Evolutionary conservation across 2,113 vertebrate species (phyloP), one percentile per base, ranked within the genome.

Genomic region (Sturnus vulgaris): DNA sequence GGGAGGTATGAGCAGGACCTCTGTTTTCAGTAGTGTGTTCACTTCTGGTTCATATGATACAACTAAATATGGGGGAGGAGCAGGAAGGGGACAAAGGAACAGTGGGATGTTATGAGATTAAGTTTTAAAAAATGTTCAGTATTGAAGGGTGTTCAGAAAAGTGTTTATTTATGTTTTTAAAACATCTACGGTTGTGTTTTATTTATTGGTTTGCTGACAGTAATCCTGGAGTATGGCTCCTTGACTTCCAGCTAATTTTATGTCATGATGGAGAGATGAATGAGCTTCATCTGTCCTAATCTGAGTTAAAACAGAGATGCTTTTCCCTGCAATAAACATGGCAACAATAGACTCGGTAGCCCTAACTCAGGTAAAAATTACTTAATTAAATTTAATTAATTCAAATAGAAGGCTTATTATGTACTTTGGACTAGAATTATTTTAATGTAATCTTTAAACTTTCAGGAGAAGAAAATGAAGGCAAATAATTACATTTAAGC

Each of bases 31-130:
- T 22, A 61, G 24, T 25, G 10, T 78, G 12, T 70, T 81, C 15
- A 59, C 2, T 30, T 57, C 16, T 63, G 31, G 25, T 6, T 20
- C 56, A 57, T 46, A 50, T 24, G 25, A 76, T 25, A n/a, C 2
- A 7, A n/a, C 4, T 13, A 57, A 81, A 17, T n/a, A 17, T 11
- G 11, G 3, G 5, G 5, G 12, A 9, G 10, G 2, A 5, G 11
- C 6, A 55, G 11, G 33, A 30, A 35, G 2, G 5, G 19, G 5
- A 3, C 3, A 78, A 64, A 5, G 4, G 7, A 46, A 40, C 15
- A 69, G 18, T 14, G 68, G 8, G 68, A 16, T 49, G 27, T 31
- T 65, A 53, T 17, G 31, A 25, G 3, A 47, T 47, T 33, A 61
- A 27, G 40, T 82, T 14, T 5, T 61, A 15, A 81, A 64, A 23